These are phyloP conservation scores for Meiosimyza decipiens DNA, from an alignment of 2,888 invertebrate species.

Conservation along the genomic window DNA sequence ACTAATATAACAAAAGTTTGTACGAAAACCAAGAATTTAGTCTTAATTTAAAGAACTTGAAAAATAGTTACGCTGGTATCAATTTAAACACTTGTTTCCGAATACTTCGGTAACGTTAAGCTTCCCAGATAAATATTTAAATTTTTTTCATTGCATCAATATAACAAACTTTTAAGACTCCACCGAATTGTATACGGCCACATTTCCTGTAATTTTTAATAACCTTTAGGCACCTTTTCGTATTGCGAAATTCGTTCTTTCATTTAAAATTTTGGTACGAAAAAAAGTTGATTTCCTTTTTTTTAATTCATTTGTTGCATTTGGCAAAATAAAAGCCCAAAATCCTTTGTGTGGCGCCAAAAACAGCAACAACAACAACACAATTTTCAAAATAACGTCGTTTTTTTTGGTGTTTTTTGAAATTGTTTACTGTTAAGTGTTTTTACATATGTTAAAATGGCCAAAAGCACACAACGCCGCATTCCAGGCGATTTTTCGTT, in stretches of 20 bases:
- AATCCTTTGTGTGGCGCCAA: slow-evolving; percentile 28
- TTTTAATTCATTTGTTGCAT: slow-evolving; percentile 29
- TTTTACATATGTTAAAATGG: slow-evolving; percentile 27
- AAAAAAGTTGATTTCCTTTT: slow-evolving; percentile 46
- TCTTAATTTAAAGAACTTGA: too few species aligned
- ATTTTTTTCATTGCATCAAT: too few species aligned
- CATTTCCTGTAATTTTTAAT: background rate
- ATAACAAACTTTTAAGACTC: too few species aligned
- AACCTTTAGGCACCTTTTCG: slow-evolving; percentile 29
- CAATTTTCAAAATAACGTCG: background rate
- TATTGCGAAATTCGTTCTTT: slow-evolving; percentile 39
- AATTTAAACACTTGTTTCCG: too few species aligned
- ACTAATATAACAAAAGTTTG: too few species aligned
- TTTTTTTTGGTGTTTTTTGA: slow-evolving; percentile 31
- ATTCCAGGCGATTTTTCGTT: slow-evolving; percentile 20
- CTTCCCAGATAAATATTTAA: too few species aligned
- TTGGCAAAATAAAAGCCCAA: background rate
- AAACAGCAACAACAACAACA: slow-evolving; percentile 34
- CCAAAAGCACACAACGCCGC: slow-evolving; percentile 35
- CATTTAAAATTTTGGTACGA: slow-evolving; percentile 47
- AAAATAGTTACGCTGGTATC: too few species aligned
- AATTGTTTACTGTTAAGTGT: slow-evolving; percentile 18
- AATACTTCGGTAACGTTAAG: too few species aligned
- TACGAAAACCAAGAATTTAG: too few species aligned
- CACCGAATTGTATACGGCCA: too few species aligned